phyloP scores from a whole-genome alignment of 2,113 vertebrate species.

The Noturus placidus region DNA sequence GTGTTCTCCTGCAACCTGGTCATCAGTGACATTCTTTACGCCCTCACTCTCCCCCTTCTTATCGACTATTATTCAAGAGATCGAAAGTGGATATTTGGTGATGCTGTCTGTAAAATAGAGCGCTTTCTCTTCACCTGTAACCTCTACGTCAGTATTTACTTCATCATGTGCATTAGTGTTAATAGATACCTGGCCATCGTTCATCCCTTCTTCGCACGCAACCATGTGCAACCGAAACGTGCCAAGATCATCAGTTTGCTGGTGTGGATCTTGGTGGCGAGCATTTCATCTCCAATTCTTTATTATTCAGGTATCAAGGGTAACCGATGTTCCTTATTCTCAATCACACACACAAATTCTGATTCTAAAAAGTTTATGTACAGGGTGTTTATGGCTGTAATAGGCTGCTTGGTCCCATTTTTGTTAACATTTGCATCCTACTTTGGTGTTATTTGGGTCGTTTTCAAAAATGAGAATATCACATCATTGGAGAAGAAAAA shows the following conservation, averaged over 20 bases:
- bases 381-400: slow-evolving; percentile 60
- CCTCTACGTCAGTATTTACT: slow-evolving; percentile 75
- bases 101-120: slow-evolving; percentile 68
- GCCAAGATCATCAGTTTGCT: slow-evolving; percentile 63
- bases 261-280: slow-evolving; percentile 68
- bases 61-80: slow-evolving; percentile 65
- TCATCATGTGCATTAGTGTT: slow-evolving; percentile 81
- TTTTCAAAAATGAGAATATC: slow-evolving; percentile 68
- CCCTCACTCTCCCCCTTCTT: slow-evolving; percentile 75
- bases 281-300: slow-evolving; percentile 69
- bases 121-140: slow-evolving; percentile 81
- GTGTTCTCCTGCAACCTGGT: slow-evolving; percentile 79
- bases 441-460: slow-evolving; percentile 57
- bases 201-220: slow-evolving; percentile 73
- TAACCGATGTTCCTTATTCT: slow-evolving; percentile 41
- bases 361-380: slow-evolving; percentile 56
- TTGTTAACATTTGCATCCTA: slow-evolving; percentile 74
- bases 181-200: slow-evolving; percentile 76
- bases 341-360: rapidly evolving
- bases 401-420: slow-evolving; percentile 77
- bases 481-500: slow-evolving; percentile 68
- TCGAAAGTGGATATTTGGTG: slow-evolving; percentile 74
- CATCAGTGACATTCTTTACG: slow-evolving; percentile 75
- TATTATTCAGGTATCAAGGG: slow-evolving; percentile 55
- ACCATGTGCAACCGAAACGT: slow-evolving; percentile 62